Percentiles rank a stretch among this genome's conserved stretches.
phyloP scores from a whole-genome alignment of 2,888 invertebrate genomes.

The Ceratothoa steindachneri region DNA sequence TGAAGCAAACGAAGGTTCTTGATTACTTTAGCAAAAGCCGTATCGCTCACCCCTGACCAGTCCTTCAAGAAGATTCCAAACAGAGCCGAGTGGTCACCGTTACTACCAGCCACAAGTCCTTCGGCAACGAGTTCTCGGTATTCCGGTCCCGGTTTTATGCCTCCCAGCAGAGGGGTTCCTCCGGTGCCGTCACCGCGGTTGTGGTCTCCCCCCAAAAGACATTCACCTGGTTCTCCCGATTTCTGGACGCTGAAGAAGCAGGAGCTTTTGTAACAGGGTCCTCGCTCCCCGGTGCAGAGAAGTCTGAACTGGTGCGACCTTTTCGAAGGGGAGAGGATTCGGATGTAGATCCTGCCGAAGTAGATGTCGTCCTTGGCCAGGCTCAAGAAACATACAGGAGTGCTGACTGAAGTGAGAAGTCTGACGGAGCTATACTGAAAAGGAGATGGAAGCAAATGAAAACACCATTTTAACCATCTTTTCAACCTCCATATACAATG shows the following conservation, averaged over 20 bases:
- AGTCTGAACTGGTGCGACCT: conserved; percentile 21
- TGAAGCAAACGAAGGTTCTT: conserved; percentile 23
- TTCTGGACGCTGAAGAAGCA: conserved; percentile 19
- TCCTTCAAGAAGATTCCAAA: conserved; percentile 24
- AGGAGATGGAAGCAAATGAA: background rate
- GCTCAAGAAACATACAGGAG: conserved; percentile 21
- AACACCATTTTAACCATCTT: too few relatives aligned
- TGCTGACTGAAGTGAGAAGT: conserved; percentile 9
- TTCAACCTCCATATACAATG: too few relatives aligned
- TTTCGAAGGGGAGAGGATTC: conserved; percentile 17
- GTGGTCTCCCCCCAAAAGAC: conserved; percentile 21
- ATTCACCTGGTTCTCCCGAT: conserved; percentile 23
- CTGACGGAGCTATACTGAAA: conserved; percentile 17
- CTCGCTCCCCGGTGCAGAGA: conserved; percentile 24
- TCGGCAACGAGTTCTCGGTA: conserved; percentile 21
- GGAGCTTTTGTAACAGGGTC: conserved; percentile 19
- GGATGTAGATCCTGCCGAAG: conserved; percentile 18
- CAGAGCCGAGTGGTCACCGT: conserved; percentile 19
- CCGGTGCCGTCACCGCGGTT: conserved; percentile 22
- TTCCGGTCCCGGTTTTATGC: conserved; percentile 17
- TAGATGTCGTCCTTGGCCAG: conserved; percentile 17
- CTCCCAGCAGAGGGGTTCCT: conserved; percentile 22
- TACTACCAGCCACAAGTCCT: conserved; percentile 23
- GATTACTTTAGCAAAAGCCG: conserved; percentile 22
- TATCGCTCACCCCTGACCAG: conserved; percentile 27